These are phyloP conservation scores for Battus philenor DNA, from an alignment of 1,140 invertebrate species.

Conservation along the genomic window DNA sequence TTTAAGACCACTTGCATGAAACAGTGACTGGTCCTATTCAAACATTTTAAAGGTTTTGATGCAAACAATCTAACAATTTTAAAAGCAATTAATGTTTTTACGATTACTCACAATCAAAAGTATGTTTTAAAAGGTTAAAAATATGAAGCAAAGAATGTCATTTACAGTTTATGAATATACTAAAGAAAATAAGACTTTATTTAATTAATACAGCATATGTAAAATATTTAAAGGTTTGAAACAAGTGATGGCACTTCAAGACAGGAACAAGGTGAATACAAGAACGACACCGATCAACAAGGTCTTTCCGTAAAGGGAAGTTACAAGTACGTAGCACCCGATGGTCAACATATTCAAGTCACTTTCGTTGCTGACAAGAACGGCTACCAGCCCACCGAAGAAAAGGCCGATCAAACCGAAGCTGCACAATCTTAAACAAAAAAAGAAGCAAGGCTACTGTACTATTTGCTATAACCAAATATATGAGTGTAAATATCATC, in stretches of 20 bases:
- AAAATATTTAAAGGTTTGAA: slow-evolving; percentile 75
- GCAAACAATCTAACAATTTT: too few species aligned
- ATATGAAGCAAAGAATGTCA: too few species aligned
- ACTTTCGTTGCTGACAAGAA: slow-evolving; percentile 84
- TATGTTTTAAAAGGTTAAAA: background rate
- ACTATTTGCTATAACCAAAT: slow-evolving; percentile 25
- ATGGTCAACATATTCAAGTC: slow-evolving; percentile 79
- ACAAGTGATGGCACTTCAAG: slow-evolving; percentile 81
- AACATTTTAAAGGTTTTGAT: too few species aligned
- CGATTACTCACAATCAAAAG: too few species aligned
- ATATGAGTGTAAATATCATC: slow-evolving; percentile 5
- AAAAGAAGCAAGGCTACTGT: too few species aligned
- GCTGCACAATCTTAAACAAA: slow-evolving; percentile 32
- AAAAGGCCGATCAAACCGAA: slow-evolving; percentile 26
- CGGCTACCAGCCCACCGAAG: slow-evolving; percentile 80
- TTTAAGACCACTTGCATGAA: too few species aligned
- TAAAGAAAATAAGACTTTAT: too few species aligned
- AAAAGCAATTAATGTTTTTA: too few species aligned
- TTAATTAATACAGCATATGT: too few species aligned
- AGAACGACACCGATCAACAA: slow-evolving; percentile 77
- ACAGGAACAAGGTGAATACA: slow-evolving; percentile 78
- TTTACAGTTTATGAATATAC: too few species aligned
- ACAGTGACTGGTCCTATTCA: too few species aligned
- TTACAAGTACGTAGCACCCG: slow-evolving; percentile 80
- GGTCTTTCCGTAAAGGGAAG: slow-evolving; percentile 78